A percentile compares a stretch with the other conserved stretches of the same genome.
Conservation (phyloP, 2,113 vertebrate genomes). For the Steatornis caripensis region DNA sequence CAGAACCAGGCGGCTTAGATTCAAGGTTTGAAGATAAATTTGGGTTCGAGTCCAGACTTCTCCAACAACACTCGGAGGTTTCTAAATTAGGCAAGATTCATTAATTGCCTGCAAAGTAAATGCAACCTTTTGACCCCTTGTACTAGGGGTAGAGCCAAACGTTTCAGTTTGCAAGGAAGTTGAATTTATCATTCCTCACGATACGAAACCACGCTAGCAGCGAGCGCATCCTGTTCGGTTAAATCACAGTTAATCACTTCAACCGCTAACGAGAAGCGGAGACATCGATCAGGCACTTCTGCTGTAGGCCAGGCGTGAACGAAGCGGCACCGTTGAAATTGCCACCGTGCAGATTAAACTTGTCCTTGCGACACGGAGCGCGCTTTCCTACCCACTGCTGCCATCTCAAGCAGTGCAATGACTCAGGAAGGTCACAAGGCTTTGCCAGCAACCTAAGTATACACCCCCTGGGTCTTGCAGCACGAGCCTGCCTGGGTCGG, state of each 20-base stretch:
- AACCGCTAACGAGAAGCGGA: background rate
- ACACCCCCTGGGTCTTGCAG: background rate
- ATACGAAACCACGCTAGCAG: background rate
- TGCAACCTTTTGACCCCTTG: background rate
- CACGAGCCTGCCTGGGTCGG: fast-evolving
- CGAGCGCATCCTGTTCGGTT: background rate
- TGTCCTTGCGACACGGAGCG: background rate
- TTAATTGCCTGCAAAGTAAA: background rate
- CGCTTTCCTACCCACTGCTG: background rate
- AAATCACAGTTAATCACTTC: background rate
- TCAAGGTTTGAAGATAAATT: background rate
- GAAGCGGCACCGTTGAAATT: fast-evolving
- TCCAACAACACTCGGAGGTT: background rate
- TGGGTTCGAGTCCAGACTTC: background rate
- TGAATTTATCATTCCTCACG: background rate
- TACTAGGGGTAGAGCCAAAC: background rate
- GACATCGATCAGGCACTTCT: background rate
- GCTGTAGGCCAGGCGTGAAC: background rate
- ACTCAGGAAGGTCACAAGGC: background rate
- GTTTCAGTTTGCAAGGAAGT: background rate
- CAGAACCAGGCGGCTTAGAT: fast-evolving
- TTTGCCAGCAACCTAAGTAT: background rate
- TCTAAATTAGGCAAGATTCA: background rate
- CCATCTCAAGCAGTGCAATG: background rate
- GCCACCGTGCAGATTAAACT: background rate